Conservation (phyloP, 2,888 invertebrate genomes). For the Molorchus minor region DNA sequence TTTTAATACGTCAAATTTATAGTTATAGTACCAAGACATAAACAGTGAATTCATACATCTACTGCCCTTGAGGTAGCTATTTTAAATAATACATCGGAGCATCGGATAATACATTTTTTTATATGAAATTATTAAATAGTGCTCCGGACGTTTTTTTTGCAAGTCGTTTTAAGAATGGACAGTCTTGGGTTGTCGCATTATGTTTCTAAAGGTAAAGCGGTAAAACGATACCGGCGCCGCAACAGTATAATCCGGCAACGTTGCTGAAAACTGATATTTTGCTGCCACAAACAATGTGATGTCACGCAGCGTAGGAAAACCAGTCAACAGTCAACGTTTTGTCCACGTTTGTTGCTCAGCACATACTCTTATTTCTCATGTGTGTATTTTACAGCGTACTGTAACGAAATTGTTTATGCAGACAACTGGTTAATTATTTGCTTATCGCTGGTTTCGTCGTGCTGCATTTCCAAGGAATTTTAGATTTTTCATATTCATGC, state of each 20-base stretch:
- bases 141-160: conserved; percentile 15
- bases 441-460: conserved; percentile 8
- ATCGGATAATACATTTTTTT: no score
- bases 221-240: conserved; percentile 25
- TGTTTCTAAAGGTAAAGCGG: not conserved
- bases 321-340: conserved; percentile 14
- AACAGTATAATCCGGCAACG: conserved; percentile 23
- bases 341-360: conserved; percentile 17
- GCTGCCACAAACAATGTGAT: conserved; percentile 24
- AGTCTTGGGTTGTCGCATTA: conserved; percentile 23
- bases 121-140: no score
- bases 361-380: conserved; percentile 17
- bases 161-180: not conserved
- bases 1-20: no score
- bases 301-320: conserved; percentile 25
- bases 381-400: conserved; percentile 9
- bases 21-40: no score
- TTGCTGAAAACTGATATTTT: conserved; percentile 27
- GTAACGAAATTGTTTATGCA: conserved; percentile 9
- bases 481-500: no score
- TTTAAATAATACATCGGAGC: no score
- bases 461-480: no score
- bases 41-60: no score
- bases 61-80: no score
- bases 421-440: conserved; percentile 11